phyloP scores from a whole-genome alignment of 2,797 vertebrate species.

The Champsocephalus esox region DNA sequence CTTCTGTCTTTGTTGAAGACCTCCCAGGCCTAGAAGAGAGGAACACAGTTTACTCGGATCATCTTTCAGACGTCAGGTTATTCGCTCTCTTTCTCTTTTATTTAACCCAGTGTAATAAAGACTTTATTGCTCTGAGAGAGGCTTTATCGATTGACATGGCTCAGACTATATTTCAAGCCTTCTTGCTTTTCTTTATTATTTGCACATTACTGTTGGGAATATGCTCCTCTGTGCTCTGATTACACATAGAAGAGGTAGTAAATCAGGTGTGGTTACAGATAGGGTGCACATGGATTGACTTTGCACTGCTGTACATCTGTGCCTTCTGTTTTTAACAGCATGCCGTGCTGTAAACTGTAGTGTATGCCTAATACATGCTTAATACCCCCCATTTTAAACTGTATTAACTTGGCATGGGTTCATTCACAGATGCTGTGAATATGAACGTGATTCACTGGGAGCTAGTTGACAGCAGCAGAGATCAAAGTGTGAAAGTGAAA shows the following conservation, averaged over 20 bases:
- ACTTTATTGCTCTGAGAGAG: conserved; percentile 75
- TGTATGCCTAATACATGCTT: conserved; percentile 47
- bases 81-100: conserved; percentile 53
- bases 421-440: conserved; percentile 57
- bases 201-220: conserved; percentile 71
- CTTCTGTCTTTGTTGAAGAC: conserved; percentile 56
- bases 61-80: conserved; percentile 40
- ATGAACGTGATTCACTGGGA: conserved; percentile 70
- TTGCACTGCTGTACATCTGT: neutral
- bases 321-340: conserved; percentile 30
- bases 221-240: conserved; percentile 40
- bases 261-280: neutral
- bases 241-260: conserved; percentile 6
- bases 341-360: conserved; percentile 35
- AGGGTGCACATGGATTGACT: neutral
- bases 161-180: conserved; percentile 62
- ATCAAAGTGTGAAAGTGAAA: conserved; percentile 80
- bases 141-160: conserved; percentile 72
- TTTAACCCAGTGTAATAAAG: conserved; percentile 77
- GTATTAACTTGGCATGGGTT: conserved; percentile 65
- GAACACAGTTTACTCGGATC: conserved; percentile 50
- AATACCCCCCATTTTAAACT: conserved; percentile 65
- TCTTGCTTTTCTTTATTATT: conserved; percentile 67
- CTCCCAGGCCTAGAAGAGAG: conserved; percentile 51
- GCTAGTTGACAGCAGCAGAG: conserved; percentile 74